These are phyloP conservation scores for Neoaliturus tenellus DNA, from an alignment of 2,888 invertebrate genomes.

Conservation along the genomic window DNA sequence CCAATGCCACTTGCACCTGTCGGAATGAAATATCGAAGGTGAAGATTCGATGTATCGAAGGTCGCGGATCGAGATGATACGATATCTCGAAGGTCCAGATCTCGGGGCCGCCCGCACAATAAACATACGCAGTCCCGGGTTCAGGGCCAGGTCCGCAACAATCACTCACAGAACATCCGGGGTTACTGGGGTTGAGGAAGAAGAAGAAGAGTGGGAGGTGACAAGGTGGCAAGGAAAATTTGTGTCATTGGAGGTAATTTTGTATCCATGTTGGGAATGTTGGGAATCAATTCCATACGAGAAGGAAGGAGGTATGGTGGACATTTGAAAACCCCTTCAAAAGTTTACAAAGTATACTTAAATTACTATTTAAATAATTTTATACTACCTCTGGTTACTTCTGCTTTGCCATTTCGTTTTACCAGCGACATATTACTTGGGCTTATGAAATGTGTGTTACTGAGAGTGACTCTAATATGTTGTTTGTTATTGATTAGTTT, in stretches of 20 bases:
- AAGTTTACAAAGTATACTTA: no score
- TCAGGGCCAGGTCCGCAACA: neutral
- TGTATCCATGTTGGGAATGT: neutral
- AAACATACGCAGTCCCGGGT: neutral
- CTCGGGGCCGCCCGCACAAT: neutral
- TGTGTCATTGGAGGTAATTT: constrained; percentile 9
- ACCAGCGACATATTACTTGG: no score
- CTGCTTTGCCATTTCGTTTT: no score
- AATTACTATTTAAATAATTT: no score
- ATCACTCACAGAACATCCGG: neutral
- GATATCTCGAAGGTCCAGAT: neutral
- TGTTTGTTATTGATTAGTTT: no score
- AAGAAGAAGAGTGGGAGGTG: neutral
- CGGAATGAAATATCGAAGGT: constrained; percentile 20
- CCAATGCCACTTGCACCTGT: constrained; percentile 1
- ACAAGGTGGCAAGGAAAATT: neutral
- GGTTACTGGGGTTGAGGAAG: neutral
- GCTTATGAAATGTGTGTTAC: no score
- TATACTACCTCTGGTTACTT: no score
- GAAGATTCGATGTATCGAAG: constrained; percentile 25
- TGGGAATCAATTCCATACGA: neutral
- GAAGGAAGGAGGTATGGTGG: neutral
- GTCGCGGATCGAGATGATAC: constrained; percentile 27
- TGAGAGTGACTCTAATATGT: no score
- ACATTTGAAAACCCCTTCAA: no score